A percentile compares a stretch with the other conserved stretches of the same genome.
phyloP scores from a whole-genome alignment of 2,888 invertebrate genomes.

The Morpho achilles region DNA sequence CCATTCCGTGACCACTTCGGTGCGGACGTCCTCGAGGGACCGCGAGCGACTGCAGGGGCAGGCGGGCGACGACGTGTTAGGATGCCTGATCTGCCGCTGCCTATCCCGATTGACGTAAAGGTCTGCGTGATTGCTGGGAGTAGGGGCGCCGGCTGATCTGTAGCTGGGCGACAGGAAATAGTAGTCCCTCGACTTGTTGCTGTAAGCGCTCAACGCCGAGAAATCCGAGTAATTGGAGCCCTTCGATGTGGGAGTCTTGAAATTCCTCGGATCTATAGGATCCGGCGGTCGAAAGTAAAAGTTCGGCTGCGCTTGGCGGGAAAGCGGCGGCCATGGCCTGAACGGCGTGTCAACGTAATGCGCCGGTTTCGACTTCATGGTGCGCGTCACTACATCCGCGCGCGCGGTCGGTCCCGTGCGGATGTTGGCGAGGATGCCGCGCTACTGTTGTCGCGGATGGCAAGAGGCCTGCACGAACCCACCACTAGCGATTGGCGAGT shows the following conservation, averaged over 20 bases:
- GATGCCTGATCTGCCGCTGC: conserved; percentile 65
- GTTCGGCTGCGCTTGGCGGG: conserved; percentile 73
- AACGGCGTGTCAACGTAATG: conserved; percentile 73
- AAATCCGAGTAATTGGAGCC: conserved; percentile 73
- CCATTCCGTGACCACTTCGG: conserved; percentile 82
- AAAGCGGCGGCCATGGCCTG: conserved; percentile 84
- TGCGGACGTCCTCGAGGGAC: conserved; percentile 85
- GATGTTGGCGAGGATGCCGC: conserved; percentile 66
- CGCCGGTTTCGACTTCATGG: conserved; percentile 82
- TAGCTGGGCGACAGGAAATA: conserved; percentile 86
- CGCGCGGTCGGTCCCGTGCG: conserved; percentile 68
- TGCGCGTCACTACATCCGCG: conserved; percentile 72
- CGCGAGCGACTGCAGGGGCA: conserved; percentile 83
- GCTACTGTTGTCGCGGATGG: conserved; percentile 64
- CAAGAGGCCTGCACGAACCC: conserved; percentile 52
- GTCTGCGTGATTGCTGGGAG: conserved; percentile 54
- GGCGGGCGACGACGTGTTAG: conserved; percentile 52
- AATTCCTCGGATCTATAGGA: conserved; percentile 71
- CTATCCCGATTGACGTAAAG: conserved; percentile 56
- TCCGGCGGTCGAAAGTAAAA: conserved; percentile 73
- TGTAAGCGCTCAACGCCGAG: conserved; percentile 71
- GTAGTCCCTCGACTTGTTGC: conserved; percentile 69
- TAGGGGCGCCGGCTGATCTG: conserved; percentile 82
- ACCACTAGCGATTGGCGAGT: conserved; percentile 56
- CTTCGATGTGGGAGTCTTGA: conserved; percentile 64